Percentiles rank a stretch among this genome's conserved stretches.
phyloP scores from a whole-genome alignment of 2,797 vertebrate genomes.

The Poecile montanus region DNA sequence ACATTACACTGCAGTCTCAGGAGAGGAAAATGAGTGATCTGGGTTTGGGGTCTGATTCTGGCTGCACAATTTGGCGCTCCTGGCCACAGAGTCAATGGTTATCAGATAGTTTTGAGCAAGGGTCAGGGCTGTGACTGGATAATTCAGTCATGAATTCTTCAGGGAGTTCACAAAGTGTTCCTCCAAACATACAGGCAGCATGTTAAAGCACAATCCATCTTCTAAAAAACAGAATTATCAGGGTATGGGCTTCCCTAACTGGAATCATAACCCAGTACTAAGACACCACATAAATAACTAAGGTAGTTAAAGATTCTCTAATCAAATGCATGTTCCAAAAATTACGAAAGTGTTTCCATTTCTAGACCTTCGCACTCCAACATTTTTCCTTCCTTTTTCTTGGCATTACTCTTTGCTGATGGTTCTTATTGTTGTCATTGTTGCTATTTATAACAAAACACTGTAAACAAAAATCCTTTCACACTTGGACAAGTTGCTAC shows the following conservation, averaged over 20 bases:
- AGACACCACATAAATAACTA: neutral
- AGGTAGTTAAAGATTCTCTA: neutral
- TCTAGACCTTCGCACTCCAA: neutral
- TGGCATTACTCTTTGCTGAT: neutral
- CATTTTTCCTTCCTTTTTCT: neutral
- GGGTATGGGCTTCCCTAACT: neutral
- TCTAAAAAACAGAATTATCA: neutral
- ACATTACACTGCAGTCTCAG: neutral
- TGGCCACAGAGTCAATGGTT: neutral
- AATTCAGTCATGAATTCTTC: neutral
- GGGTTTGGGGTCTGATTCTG: neutral
- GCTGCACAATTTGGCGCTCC: fast-evolving
- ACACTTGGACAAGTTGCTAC: neutral
- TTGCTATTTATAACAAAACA: neutral
- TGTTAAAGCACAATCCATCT: neutral
- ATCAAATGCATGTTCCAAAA: neutral
- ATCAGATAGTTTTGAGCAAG: neutral
- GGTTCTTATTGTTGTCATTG: neutral
- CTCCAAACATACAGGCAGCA: neutral
- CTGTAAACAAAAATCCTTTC: neutral
- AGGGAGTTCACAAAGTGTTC: neutral
- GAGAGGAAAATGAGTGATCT: neutral
- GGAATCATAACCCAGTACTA: neutral
- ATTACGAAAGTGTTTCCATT: neutral
- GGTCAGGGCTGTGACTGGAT: neutral